These are phyloP conservation scores for Philhelius pedissequus DNA, from an alignment of 2,888 invertebrate genomes.

Conservation along the genomic window DNA sequence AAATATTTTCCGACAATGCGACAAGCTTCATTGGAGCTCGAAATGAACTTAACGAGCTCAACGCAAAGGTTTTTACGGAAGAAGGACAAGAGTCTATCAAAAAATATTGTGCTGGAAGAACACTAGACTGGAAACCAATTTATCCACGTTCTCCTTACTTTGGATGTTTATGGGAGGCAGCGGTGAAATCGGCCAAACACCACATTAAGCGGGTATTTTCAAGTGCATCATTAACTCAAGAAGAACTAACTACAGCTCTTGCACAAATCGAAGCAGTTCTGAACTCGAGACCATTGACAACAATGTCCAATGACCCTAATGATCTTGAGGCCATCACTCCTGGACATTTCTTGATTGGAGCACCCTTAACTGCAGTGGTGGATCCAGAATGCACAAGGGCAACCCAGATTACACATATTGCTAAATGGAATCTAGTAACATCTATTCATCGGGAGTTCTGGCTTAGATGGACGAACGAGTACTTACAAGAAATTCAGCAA, in stretches of 20 bases:
- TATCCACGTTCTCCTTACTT: not conserved
- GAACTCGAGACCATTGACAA: not conserved
- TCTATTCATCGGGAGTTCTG: conserved; percentile 1
- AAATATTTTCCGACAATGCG: too few species aligned
- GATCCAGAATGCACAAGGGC: not conserved
- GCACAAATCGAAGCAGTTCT: not conserved
- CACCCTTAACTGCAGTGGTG: not conserved
- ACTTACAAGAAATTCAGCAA: not conserved
- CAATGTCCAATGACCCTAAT: not conserved
- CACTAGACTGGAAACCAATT: not conserved
- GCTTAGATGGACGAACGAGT: not conserved
- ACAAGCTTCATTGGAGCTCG: too few species aligned
- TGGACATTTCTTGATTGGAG: not conserved
- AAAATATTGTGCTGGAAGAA: not conserved
- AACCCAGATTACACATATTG: not conserved
- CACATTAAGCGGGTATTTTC: not conserved
- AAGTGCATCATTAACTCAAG: not conserved
- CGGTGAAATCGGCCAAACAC: not conserved
- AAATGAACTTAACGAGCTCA: not conserved
- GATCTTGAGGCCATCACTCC: not conserved
- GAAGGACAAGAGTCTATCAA: not conserved
- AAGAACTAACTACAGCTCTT: too few species aligned
- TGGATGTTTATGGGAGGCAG: not conserved
- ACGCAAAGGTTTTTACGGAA: not conserved
- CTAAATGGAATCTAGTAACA: not conserved